Evolutionary conservation across 2,797 vertebrate species (phyloP).

Genomic region (Notolabrus celidotus): DNA sequence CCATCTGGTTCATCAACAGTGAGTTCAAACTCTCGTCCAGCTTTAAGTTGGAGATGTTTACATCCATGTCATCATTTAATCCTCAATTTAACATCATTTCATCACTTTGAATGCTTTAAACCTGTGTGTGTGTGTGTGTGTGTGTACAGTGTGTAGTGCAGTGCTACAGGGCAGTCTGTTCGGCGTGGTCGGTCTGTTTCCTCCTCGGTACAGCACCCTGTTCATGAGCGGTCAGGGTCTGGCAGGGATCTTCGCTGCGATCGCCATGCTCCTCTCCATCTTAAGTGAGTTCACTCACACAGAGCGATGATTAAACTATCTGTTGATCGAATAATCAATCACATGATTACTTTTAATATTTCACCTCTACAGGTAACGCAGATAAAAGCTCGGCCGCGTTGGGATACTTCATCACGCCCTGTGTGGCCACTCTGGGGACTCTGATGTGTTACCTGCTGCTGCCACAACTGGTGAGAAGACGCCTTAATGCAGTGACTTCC

Average conservation of each 20-base stretch:
- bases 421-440: slow-evolving; percentile 85
- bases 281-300: slow-evolving; percentile 89
- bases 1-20: slow-evolving; percentile 93
- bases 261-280: slow-evolving; percentile 92
- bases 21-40: slow-evolving; percentile 70
- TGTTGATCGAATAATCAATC: no score
- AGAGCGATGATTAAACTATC: no score
- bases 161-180: slow-evolving; percentile 94
- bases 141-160: slow-evolving; percentile 80
- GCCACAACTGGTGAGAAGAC: slow-evolving; percentile 86
- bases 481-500: no score
- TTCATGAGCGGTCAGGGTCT: slow-evolving; percentile 96
- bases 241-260: slow-evolving; percentile 89
- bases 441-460: slow-evolving; percentile 87
- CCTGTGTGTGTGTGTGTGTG: not conserved
- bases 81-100: no score
- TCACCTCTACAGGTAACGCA: slow-evolving; percentile 81
- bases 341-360: not conserved
- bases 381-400: slow-evolving; percentile 78
- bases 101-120: no score
- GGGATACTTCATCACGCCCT: slow-evolving; percentile 91
- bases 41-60: no score
- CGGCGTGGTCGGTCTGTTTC: slow-evolving; percentile 90
- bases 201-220: slow-evolving; percentile 88
- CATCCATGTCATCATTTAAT: no score